These are phyloP conservation scores for Heterodera carotae DNA, from an alignment of 1,140 invertebrate species.

Conservation along the genomic window DNA sequence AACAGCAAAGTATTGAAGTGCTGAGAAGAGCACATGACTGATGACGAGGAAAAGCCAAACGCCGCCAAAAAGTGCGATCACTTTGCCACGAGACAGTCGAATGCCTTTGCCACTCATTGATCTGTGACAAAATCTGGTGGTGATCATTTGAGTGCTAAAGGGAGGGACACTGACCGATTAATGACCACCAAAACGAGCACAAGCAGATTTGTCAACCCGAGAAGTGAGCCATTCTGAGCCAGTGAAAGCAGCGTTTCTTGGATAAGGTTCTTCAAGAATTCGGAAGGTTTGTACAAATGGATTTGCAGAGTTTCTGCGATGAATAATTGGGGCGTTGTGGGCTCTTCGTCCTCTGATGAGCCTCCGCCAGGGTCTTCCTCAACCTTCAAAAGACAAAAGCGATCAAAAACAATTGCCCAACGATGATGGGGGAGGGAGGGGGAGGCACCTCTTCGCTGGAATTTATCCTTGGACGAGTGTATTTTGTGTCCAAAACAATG, in stretches of 20 bases:
- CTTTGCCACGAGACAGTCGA: slow-evolving; percentile 53
- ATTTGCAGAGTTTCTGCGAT: slow-evolving; percentile 57
- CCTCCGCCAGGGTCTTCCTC: slow-evolving; percentile 23
- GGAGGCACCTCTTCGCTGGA: background rate
- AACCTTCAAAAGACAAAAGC: background rate
- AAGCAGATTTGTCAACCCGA: slow-evolving; percentile 59
- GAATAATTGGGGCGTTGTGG: background rate
- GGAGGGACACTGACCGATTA: slow-evolving; percentile 4
- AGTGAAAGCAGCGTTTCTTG: slow-evolving; percentile 64
- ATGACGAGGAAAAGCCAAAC: slow-evolving; percentile 62
- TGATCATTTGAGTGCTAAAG: slow-evolving; percentile 11
- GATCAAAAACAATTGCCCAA: background rate
- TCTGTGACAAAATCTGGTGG: slow-evolving; percentile 34
- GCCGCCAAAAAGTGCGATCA: slow-evolving; percentile 54
- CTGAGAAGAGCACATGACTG: slow-evolving; percentile 60
- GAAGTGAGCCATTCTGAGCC: slow-evolving; percentile 62
- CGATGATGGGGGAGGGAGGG: no score
- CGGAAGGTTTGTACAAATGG: slow-evolving; percentile 55
- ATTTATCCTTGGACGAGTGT: slow-evolving; percentile 22
- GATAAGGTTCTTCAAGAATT: slow-evolving; percentile 63
- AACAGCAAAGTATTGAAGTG: slow-evolving; percentile 60
- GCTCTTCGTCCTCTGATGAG: slow-evolving; percentile 31
- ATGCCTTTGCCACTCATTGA: slow-evolving; percentile 64
- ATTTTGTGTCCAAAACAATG: slow-evolving; percentile 46
- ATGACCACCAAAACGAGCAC: slow-evolving; percentile 58